A percentile compares a stretch with the other conserved stretches of the same genome.
Conservation (phyloP, 1,140 invertebrate genomes). For the Pygmarrhopalites habei region DNA sequence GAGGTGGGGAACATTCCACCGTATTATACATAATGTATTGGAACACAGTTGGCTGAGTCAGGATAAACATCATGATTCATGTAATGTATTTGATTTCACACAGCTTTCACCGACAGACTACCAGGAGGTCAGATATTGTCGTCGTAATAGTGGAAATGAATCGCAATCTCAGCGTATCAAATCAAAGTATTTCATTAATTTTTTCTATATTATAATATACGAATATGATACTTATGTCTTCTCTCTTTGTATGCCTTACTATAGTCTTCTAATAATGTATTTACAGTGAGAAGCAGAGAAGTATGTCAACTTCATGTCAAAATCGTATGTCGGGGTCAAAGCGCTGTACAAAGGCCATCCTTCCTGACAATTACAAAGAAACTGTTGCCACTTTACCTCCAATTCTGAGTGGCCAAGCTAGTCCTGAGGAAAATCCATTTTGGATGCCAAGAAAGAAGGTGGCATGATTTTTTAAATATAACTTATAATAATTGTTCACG, state of each 20-base stretch:
- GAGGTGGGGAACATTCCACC: too few species aligned
- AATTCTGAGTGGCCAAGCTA: neutral
- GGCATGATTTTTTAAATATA: too few species aligned
- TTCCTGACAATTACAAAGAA: constrained; percentile 31
- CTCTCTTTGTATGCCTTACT: too few species aligned
- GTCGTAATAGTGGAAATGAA: too few species aligned
- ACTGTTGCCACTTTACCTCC: constrained; percentile 29
- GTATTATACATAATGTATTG: too few species aligned
- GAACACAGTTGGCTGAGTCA: too few species aligned
- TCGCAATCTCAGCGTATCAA: too few species aligned
- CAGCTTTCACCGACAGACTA: too few species aligned
- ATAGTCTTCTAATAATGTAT: constrained; percentile 1
- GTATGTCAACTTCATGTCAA: constrained; percentile 8
- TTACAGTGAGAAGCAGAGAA: constrained; percentile 13
- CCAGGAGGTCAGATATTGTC: too few species aligned
- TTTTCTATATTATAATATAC: neutral
- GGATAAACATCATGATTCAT: too few species aligned
- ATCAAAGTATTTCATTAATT: constrained; percentile 5
- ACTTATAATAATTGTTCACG: too few species aligned
- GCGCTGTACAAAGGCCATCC: neutral
- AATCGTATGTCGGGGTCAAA: neutral
- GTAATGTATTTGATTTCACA: too few species aligned
- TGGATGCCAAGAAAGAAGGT: neutral
- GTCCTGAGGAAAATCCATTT: neutral
- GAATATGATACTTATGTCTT: neutral